These are phyloP conservation scores for Drosophila macrothrix DNA, from an alignment of 2,888 invertebrate species.

Conservation along the genomic window DNA sequence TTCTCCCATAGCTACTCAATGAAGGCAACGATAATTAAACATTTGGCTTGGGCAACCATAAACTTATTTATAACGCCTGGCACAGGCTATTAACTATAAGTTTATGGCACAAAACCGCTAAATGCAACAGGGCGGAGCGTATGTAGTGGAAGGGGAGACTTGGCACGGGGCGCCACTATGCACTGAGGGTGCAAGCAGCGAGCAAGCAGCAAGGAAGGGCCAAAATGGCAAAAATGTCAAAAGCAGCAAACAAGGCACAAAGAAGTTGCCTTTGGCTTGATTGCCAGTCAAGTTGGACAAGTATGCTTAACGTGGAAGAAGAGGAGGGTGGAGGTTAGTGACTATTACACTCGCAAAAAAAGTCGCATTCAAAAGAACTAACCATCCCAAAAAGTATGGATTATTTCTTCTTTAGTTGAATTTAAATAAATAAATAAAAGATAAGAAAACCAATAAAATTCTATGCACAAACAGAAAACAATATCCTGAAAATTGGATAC, in stretches of 20 bases:
- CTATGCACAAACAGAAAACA: too few relatives aligned
- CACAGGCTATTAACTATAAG: constrained; percentile 69
- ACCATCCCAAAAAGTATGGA: too few relatives aligned
- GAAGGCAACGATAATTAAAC: constrained; percentile 66
- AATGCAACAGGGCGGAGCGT: constrained; percentile 37
- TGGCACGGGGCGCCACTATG: constrained; percentile 10
- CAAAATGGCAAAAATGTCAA: constrained; percentile 58
- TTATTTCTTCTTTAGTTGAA: too few relatives aligned
- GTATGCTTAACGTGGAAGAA: neutral
- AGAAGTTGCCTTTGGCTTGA: constrained; percentile 45
- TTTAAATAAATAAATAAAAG: too few relatives aligned
- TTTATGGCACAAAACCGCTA: constrained; percentile 72
- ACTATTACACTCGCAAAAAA: neutral
- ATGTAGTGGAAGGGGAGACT: neutral
- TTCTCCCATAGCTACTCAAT: neutral
- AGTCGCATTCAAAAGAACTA: neutral
- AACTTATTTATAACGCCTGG: constrained; percentile 70
- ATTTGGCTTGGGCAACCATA: constrained; percentile 57
- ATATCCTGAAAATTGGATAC: too few relatives aligned
- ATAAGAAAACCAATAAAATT: too few relatives aligned
- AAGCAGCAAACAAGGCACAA: constrained; percentile 41
- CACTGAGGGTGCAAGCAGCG: neutral
- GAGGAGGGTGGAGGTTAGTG: neutral
- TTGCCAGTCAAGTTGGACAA: constrained; percentile 31
- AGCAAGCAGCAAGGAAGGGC: neutral